Base-by-base conservation (phyloP, 2,888 invertebrate species). In the Melanotus villosus region DNA sequence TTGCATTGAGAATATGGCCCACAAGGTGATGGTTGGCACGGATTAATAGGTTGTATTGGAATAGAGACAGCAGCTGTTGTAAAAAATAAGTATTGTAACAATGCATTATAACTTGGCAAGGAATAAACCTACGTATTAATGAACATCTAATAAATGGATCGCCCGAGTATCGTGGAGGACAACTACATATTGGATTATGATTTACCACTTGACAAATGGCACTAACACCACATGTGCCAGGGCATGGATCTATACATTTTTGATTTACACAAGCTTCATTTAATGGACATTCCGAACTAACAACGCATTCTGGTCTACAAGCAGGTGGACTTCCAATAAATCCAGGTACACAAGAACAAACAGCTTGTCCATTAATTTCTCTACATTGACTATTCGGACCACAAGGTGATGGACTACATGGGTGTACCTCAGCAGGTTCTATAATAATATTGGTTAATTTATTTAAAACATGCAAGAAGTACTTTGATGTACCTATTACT, bases 111-210 rank as follows among this genome's bases (percentile, higher is more conserved):
- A 2, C 5, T n/a, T 14, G 2, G 6, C 7, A 4, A 34, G 9
- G 2, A 6, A 54, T 10, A 30, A 38, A 72, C 74, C 75, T 71
- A 73, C 85, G 84, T 68, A 80, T 79, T 3, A 79, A 80, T 57
- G 80, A 81, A 70, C 85, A 86, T 71, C 88, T 86, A 68, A 89
- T 88, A 80, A 93, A 93, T 43, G 95, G 94, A 90, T 95, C 93
- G 66, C 95, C 95, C 32, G 91, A 91, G 80, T 89, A 93, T 73
- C 92, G 92, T 73, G 89, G 86, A 65, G 92, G 89, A 80, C 96
- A 96, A 80, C 91, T 93, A 84, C 96, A 96, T 77, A 95, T 92
- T 32, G 95, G 94, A 82, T 93, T 93, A 80, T 96, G 95, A 77
- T 94, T 94, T 59, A 94, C 90, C 54, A 94, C 93, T 85, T 92